Percentiles rank a stretch among this genome's conserved stretches.
Conservation (phyloP, 1,140 invertebrate genomes). For the Drosophila jambulina region DNA sequence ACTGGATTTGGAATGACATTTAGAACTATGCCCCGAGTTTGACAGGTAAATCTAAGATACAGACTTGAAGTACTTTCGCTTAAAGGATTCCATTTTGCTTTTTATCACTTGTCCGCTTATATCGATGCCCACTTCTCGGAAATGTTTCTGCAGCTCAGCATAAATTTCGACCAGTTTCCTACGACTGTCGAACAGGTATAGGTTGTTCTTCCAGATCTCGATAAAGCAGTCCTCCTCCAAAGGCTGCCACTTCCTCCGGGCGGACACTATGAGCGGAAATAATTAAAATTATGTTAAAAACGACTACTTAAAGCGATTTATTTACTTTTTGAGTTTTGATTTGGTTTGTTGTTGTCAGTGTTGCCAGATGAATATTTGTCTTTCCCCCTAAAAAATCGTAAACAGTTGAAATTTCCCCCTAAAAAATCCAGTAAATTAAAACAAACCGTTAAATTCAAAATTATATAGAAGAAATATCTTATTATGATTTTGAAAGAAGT, state of each 20-base stretch:
- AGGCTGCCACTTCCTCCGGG: conserved; percentile 21
- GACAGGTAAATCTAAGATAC: not conserved
- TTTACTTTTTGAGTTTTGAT: conserved; percentile 3
- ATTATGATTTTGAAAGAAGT: too few species aligned
- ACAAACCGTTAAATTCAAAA: too few species aligned
- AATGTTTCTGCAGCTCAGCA: not conserved
- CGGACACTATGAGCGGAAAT: not conserved
- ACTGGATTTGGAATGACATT: conserved; percentile 8
- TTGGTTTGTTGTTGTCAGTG: too few species aligned
- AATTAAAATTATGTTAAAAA: too few species aligned
- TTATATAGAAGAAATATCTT: too few species aligned
- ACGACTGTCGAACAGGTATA: conserved; percentile 15
- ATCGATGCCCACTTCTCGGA: conserved; percentile 21
- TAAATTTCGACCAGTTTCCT: conserved; percentile 22
- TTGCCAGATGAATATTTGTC: too few species aligned
- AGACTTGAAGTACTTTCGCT: conserved; percentile 34
- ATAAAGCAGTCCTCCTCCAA: conserved; percentile 34
- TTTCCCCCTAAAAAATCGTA: too few species aligned
- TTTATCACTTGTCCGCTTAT: conserved; percentile 21
- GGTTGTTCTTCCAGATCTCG: conserved; percentile 23
- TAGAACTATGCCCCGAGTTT: not conserved
- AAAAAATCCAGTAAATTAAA: too few species aligned
- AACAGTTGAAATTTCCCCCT: too few species aligned
- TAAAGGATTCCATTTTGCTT: conserved; percentile 38
- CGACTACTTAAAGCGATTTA: not conserved